Evolutionary conservation across 1,140 invertebrate genomes (phyloP).

Genomic region (Phymastichus coffea): DNA sequence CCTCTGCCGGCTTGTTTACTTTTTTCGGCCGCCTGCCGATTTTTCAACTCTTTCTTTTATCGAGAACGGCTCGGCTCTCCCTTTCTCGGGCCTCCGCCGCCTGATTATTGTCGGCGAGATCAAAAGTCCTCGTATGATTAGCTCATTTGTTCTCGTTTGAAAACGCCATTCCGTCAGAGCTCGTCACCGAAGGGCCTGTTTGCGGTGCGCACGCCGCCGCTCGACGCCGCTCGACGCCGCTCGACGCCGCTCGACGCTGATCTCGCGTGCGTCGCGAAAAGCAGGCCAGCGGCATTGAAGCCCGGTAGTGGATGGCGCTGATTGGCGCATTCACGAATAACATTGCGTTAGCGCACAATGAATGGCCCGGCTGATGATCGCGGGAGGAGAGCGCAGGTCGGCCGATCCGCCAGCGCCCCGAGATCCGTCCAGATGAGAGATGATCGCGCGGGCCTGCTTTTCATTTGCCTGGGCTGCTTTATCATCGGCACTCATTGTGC

Average conservation of each 20-base stretch:
- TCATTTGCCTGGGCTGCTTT: too few relatives aligned
- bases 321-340: conserved; percentile 59
- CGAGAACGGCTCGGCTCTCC: not conserved
- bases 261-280: too few relatives aligned
- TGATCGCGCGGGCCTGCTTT: too few relatives aligned
- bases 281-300: too few relatives aligned
- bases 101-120: conserved; percentile 39
- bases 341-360: conserved; percentile 57
- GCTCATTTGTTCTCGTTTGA: conserved; percentile 28
- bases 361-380: conserved; percentile 57
- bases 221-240: too few relatives aligned
- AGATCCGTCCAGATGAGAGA: too few relatives aligned
- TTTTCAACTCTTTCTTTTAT: not conserved
- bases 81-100: not conserved
- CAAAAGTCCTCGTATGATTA: conserved; percentile 34
- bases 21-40: conserved; percentile 22
- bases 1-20: too few relatives aligned
- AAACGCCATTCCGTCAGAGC: conserved; percentile 19
- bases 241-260: too few relatives aligned
- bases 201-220: too few relatives aligned
- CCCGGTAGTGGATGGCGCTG: conserved; percentile 54
- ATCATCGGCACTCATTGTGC: too few relatives aligned
- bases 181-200: conserved; percentile 25
- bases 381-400: too few relatives aligned
- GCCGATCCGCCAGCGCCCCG: too few relatives aligned